Evolutionary conservation across 2,888 invertebrate genomes (phyloP).

Genomic region (Craniophora ligustri): DNA sequence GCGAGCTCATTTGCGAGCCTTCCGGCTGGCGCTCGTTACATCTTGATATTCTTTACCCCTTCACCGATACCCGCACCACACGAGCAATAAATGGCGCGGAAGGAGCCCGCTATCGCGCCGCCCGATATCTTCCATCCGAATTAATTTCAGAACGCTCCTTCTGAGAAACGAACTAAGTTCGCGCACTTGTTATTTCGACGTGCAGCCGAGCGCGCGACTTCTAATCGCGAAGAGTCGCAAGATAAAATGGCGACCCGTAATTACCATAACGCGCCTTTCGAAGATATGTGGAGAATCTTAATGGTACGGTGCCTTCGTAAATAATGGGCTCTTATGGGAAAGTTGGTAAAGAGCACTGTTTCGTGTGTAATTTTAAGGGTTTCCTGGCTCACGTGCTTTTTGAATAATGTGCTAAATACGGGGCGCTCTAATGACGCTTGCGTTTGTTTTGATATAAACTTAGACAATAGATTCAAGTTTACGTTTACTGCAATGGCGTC

Average conservation of each 20-base stretch:
- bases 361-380: slow-evolving; percentile 88
- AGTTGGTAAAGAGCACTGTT: slow-evolving; percentile 87
- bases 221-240: slow-evolving; percentile 85
- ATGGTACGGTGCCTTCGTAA: slow-evolving; percentile 88
- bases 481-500: slow-evolving; percentile 34
- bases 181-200: slow-evolving; percentile 87
- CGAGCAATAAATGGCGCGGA: slow-evolving; percentile 89
- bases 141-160: slow-evolving; percentile 84
- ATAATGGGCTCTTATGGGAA: slow-evolving; percentile 89
- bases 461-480: slow-evolving; percentile 56
- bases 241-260: slow-evolving; percentile 88
- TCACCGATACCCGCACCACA: slow-evolving; percentile 86
- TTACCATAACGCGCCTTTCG: slow-evolving; percentile 88
- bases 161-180: slow-evolving; percentile 85
- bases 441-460: slow-evolving; percentile 75
- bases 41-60: slow-evolving; percentile 89
- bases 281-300: slow-evolving; percentile 88
- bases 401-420: slow-evolving; percentile 85
- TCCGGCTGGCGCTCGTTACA: slow-evolving; percentile 87
- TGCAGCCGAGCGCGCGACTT: slow-evolving; percentile 76
- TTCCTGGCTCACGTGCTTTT: slow-evolving; percentile 84
- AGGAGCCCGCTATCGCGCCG: slow-evolving; percentile 84
- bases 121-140: slow-evolving; percentile 89
- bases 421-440: slow-evolving; percentile 71
- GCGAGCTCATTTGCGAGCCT: slow-evolving; percentile 88